Base-by-base conservation (phyloP, 37 sponge, comb jelly and placozoan species). In the Spongilla lacustris region DNA sequence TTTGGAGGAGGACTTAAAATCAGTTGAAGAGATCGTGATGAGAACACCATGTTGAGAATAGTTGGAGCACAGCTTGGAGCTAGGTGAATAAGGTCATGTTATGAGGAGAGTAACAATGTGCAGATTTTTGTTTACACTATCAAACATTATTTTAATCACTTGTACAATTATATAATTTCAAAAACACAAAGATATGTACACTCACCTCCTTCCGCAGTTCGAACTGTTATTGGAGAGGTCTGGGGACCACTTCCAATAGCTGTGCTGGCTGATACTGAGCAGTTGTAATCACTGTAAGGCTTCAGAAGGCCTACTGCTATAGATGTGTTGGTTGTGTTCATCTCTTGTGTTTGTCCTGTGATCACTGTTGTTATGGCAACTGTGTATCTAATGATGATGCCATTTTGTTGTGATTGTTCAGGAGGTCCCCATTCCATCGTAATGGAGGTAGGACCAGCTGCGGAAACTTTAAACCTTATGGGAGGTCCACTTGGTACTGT, bases 401-500 rank as follows among this genome's bases (percentile, higher is more conserved):
- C 89, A 41, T 88, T 78, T 38, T 82, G 78, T 5, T 38, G 27
- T 22, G 27, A 33, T 33, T 30, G 17, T 21, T 68, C 48, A 19
- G 89, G 89, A 32, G 83, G 78, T 17, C 29, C n/a, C 89, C 89
- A 88, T 29, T 26, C 58, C 27, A 88, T 29, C 25, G 27, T 17
- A 3, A 82, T 34, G 19, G 66, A 31, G n/a, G 41, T 69, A 28
- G 83, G 28, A 50, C 69, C 24, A 14, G 33, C 13, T 8, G 79
- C 71, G 2, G 48, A 0, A 1, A 26, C 89, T 3, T 71, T 49
- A 25, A 88, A 22, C 50, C 77, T 83, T 28, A 25, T 17, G 26
- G 89, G 89, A 49, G 83, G 78, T 32, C 67, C 83, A 77, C 35
- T n/a, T 22, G 89, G 89, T 48, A 49, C 89, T 88, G 37, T 22